These are phyloP conservation scores for Centropyge bicolor DNA, from an alignment of 2,797 vertebrate genomes.

Conservation along the genomic window DNA sequence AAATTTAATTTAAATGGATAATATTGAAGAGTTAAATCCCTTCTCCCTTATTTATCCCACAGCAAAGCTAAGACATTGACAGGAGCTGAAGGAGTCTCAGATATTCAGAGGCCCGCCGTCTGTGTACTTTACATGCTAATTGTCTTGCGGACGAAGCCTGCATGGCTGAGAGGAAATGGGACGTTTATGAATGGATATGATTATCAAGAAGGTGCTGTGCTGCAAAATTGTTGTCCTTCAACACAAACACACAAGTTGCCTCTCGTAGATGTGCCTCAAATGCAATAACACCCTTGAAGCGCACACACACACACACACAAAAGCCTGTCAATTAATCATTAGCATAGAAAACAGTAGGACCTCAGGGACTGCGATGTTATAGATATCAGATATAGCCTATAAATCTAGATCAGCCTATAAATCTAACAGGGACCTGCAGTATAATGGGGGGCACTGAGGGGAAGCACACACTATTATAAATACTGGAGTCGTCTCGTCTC, in stretches of 20 bases:
- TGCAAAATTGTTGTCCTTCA: conserved; percentile 34
- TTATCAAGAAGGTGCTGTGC: conserved; percentile 42
- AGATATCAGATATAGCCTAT: conserved; percentile 67
- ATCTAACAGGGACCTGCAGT: conserved; percentile 65
- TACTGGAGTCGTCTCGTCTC: conserved; percentile 58
- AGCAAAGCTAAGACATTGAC: conserved; percentile 47
- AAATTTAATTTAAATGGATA: conserved; percentile 60
- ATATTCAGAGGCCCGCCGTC: conserved; percentile 18
- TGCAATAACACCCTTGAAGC: conserved; percentile 48
- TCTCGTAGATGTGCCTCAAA: conserved; percentile 35
- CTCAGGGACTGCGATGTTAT: conserved; percentile 63
- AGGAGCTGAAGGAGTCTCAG: conserved; percentile 22
- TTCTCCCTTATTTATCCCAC: conserved; percentile 37
- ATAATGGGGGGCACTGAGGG: conserved; percentile 63
- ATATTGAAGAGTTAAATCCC: conserved; percentile 51
- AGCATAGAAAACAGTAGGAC: conserved; percentile 56
- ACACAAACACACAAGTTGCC: conserved; percentile 27
- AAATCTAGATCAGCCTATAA: conserved; percentile 74
- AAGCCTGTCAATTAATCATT: conserved; percentile 71
- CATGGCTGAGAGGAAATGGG: conserved; percentile 22
- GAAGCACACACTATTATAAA: conserved; percentile 59
- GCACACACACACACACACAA: conserved; percentile 21
- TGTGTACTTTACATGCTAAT: conserved; percentile 58
- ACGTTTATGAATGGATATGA: conserved; percentile 44
- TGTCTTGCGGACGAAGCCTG: conserved; percentile 31